Evolutionary conservation across 1,140 invertebrate species (phyloP), one percentile per base, ranked within the genome.

Genomic region (Habropoda laboriosa): DNA sequence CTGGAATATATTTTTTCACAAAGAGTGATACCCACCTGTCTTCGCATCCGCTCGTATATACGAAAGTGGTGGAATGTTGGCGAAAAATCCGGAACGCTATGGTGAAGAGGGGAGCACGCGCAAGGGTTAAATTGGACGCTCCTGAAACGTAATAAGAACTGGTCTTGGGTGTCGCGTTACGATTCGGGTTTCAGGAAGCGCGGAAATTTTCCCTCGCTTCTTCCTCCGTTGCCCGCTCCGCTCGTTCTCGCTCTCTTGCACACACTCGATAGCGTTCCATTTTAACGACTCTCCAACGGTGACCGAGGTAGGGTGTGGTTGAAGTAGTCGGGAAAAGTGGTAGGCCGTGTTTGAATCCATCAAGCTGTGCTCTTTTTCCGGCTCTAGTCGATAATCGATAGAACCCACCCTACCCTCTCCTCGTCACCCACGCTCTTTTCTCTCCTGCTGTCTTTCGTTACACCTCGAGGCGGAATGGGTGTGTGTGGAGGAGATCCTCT

Each of bases 331-430:
- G 79, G 66, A 77, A 83, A 83, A 87, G 84, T 87, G 81, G 86
- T 86, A 83, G 86, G 81, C 85, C 81, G 81, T 87, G 86, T 86
- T 83, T 83, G 84, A 87, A 86, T 87, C 86, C 84, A 86, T 87
- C 84, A 81, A 86, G 86, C 85, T 61, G 70, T 81, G 81, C 77
- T 86, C 84, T 87, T 87, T 86, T 87, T 85, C 84, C 81, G 60
- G 47, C 75, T 79, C 49, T 42, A 79, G 72, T 83, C 86, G 84
- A 87, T 87, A 87, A 86, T 87, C 86, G 84, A 87, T 87, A 83
- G 77, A 47, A 53, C 72, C 53, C 49, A 32, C 57, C 40, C 51
- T 32, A 16, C 10, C 24, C 32, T 1, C 58, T 45, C 0, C 18
- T 61, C 32, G 1, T n/a, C n/a, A n/a, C n/a, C 38, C 13, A 38